Evolutionary conservation across 1,140 invertebrate genomes (phyloP).

Genomic region (Lordiphosa collinella): DNA sequence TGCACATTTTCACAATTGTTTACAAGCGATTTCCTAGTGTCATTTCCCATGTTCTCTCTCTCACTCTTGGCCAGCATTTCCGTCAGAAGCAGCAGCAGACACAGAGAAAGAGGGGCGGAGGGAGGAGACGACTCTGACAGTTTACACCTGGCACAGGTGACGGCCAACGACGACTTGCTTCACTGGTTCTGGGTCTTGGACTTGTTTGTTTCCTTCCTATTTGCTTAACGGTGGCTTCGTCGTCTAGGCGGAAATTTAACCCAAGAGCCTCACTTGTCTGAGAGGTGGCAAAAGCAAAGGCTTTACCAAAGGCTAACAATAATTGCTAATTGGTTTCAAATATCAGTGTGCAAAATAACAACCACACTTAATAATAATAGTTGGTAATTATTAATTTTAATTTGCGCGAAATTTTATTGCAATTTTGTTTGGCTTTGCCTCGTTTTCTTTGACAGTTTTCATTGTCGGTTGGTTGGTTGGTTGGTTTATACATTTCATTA

Average conservation of each 20-base stretch:
- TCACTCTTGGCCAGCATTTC: constrained; percentile 32
- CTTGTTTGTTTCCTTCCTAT: constrained; percentile 70
- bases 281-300: neutral
- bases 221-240: constrained; percentile 55
- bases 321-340: constrained; percentile 51
- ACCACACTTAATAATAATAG: constrained; percentile 33
- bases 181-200: constrained; percentile 58
- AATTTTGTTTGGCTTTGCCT: constrained; percentile 7
- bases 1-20: constrained; percentile 50
- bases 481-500: constrained; percentile 4
- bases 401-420: constrained; percentile 14
- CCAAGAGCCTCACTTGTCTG: neutral
- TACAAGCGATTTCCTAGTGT: constrained; percentile 77
- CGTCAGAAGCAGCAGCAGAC: constrained; percentile 4
- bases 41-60: constrained; percentile 63
- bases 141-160: constrained; percentile 71
- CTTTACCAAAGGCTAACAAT: constrained; percentile 36
- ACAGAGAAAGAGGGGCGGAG: neutral
- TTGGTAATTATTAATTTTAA: constrained; percentile 1
- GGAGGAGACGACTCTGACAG: constrained; percentile 32
- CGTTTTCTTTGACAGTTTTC: constrained; percentile 5
- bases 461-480: constrained; percentile 4
- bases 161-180: constrained; percentile 63
- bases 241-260: constrained; percentile 37
- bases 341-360: constrained; percentile 33